phyloP scores from a whole-genome alignment of 2,888 invertebrate genomes.

The Drosophila niveifrons region DNA sequence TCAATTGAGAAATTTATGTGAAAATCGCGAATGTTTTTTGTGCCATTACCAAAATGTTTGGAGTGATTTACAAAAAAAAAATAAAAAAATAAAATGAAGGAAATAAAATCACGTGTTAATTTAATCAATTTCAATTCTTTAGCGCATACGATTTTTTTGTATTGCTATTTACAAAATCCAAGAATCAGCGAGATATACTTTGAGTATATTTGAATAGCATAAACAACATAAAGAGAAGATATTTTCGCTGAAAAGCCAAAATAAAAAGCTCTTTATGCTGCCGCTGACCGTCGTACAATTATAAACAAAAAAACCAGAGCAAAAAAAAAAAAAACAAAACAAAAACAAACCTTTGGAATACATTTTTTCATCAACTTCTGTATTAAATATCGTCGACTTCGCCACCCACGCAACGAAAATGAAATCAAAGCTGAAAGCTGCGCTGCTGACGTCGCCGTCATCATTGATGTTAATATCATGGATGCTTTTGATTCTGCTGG shows the following conservation, averaged over 20 bases:
- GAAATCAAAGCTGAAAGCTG: constrained; percentile 71
- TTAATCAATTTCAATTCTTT: constrained; percentile 40
- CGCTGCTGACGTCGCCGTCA: constrained; percentile 44
- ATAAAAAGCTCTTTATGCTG: constrained; percentile 39
- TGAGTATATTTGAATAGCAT: constrained; percentile 3
- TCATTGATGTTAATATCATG: constrained; percentile 50
- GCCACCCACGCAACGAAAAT: constrained; percentile 58
- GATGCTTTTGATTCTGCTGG: constrained; percentile 57
- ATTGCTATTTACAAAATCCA: constrained; percentile 46
- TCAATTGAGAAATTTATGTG: constrained; percentile 53
- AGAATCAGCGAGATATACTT: too few species aligned
- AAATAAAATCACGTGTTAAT: constrained; percentile 42
- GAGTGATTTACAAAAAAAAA: constrained; percentile 24
- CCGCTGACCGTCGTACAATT: constrained; percentile 20
- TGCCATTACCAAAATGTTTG: constrained; percentile 24
- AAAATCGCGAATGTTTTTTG: constrained; percentile 44
- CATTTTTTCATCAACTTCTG: constrained; percentile 32
- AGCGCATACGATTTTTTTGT: constrained; percentile 47
- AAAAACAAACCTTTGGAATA: constrained; percentile 33
- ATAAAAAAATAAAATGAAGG: too few species aligned
- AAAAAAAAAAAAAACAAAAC: background rate
- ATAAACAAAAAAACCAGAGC: constrained; percentile 55
- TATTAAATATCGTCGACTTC: constrained; percentile 22
- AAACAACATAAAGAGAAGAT: constrained; percentile 11
- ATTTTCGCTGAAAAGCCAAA: constrained; percentile 19